Evolutionary conservation across 35 echinoderm and acorn worm genomes (phyloP).

Genomic region (Hemicentrotus pulcherrimus): DNA sequence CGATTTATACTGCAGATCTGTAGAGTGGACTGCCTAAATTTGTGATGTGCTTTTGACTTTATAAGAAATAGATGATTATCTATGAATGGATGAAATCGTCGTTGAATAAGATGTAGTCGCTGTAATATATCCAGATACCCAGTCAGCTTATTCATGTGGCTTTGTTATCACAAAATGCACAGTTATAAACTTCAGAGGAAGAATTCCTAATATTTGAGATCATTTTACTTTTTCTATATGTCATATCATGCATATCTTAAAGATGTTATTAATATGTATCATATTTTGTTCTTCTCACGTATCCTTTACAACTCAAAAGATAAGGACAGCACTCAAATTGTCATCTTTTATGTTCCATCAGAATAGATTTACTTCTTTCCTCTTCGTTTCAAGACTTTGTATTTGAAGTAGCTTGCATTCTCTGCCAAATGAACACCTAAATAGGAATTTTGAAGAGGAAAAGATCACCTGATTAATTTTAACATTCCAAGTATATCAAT

Average conservation of each 20-base stretch:
- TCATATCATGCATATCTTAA: constrained; percentile 6
- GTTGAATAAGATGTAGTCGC: neutral
- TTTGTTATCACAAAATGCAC: neutral
- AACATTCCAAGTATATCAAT: neutral
- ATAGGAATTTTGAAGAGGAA: neutral
- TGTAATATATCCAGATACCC: neutral
- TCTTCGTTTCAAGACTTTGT: neutral
- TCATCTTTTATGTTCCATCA: neutral
- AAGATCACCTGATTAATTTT: neutral
- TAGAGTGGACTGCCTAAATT: constrained; percentile 7
- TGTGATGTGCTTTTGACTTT: neutral
- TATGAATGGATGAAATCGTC: neutral
- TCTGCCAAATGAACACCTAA: neutral
- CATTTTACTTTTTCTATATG: neutral
- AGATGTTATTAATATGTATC: neutral
- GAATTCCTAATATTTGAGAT: neutral
- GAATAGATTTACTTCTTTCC: neutral
- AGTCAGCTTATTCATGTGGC: neutral
- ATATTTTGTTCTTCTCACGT: neutral
- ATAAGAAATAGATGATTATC: neutral
- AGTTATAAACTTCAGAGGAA: neutral
- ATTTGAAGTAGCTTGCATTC: neutral
- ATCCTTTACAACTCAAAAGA: neutral
- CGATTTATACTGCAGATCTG: neutral
- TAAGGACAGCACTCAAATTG: neutral